A percentile compares a stretch with the other conserved stretches of the same genome.
Conservation (phyloP, 2,797 vertebrate genomes). For the Sarcophilus harrisii region DNA sequence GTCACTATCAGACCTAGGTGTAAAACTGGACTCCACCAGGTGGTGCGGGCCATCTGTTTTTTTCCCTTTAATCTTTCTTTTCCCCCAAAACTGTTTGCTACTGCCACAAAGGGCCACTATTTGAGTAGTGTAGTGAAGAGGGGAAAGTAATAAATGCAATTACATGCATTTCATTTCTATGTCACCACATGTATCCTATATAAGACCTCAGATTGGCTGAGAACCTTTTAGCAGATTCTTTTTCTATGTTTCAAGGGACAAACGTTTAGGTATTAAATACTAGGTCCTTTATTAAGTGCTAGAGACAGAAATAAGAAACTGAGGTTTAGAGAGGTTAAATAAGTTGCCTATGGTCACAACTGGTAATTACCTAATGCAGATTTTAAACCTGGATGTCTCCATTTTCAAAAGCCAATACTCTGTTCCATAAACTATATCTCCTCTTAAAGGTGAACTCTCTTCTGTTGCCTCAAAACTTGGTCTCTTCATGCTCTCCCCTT, state of each 20-base stretch:
- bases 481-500: neutral
- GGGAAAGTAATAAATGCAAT: neutral
- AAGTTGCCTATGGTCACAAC: neutral
- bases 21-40: conserved; percentile 41
- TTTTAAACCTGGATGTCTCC: neutral
- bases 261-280: neutral
- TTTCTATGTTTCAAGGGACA: neutral
- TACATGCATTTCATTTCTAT: neutral
- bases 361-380: conserved; percentile 5
- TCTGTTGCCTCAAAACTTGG: neutral
- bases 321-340: conserved; percentile 27
- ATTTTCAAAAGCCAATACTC: neutral
- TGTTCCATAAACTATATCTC: neutral
- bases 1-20: conserved; percentile 52
- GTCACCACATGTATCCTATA: neutral
- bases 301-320: conserved; percentile 13
- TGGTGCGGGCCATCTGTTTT: conserved; percentile 15
- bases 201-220: neutral
- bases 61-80: neutral
- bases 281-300: neutral
- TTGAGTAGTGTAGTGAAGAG: neutral
- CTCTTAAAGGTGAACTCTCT: neutral
- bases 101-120: neutral
- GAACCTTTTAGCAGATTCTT: neutral
- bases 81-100: neutral